A percentile compares a stretch with the other conserved stretches of the same genome.
Conservation (phyloP, 2,888 invertebrate species). For the Rapana venosa region DNA sequence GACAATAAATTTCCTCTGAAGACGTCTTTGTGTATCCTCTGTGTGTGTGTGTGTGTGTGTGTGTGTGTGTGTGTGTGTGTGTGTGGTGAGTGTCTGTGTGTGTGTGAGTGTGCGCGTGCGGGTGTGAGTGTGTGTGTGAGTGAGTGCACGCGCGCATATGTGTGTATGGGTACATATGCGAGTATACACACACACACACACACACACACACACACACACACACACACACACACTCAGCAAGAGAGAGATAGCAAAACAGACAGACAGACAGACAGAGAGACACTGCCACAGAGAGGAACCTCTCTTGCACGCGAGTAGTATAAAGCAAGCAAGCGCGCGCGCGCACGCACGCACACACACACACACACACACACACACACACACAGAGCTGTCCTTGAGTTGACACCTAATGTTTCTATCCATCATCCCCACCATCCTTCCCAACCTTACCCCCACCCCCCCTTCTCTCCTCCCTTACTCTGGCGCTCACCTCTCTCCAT, state of each 20-base stretch:
- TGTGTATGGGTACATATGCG: not conserved
- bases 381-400: not conserved
- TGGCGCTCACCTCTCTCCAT: no score
- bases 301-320: no score
- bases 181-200: no score
- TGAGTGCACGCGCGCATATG: not conserved
- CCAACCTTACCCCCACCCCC: no score
- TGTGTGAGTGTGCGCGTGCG: not conserved
- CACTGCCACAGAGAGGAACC: not conserved
- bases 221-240: no score
- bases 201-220: no score
- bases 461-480: no score
- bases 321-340: not conserved
- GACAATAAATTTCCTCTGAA: not conserved
- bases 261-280: not conserved
- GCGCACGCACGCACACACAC: not conserved
- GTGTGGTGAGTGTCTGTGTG: not conserved
- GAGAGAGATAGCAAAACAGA: not conserved
- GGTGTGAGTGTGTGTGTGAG: not conserved
- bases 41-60: not conserved
- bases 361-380: not conserved
- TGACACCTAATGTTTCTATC: no score
- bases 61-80: not conserved
- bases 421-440: no score
- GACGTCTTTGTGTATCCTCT: not conserved